Base-by-base conservation (phyloP, 2,888 invertebrate species). In the Baccha elongata region DNA sequence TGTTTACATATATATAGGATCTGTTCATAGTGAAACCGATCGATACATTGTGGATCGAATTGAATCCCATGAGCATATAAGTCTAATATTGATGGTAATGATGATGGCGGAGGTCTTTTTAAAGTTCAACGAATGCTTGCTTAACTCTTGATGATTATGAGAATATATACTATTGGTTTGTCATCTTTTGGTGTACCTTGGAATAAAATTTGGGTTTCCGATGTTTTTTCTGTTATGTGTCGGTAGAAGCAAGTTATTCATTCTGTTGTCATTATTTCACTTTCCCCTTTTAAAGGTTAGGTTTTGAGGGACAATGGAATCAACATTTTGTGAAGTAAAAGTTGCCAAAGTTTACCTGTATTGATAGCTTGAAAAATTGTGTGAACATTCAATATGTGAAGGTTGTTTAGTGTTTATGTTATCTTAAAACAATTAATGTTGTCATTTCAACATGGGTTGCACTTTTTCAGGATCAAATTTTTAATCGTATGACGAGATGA, bases 91-190 rank as follows among this genome's bases (percentile, higher is more conserved):
- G 83, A 72, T 72, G 78, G 72, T 72, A 65, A 79, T 62, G 78
- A 73, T 72, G 67, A 73, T 83, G 78, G n/a, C n/a, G n/a, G n/a
- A n/a, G n/a, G 68, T 73, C 42, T 55, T 64, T 73, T 76, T 21
- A 78, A 83, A 83, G 83, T 83, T 83, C 83, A 83, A 83, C 62
- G 83, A 83, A 83, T 83, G 83, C 62, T 83, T 78, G 72, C 76
- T 72, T 67, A 67, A 17, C 55, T 60, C 48, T 67, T 72, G 53
- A 48, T 35, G 42, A 71, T 53, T 48, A n/a, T 13, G 8, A 6
- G 26, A n/a, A 21, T 23, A 21, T 60, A 42, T 53, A 50, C 62
- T 37, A 48, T 62, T 40, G 29, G 52, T 17, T 46, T 8, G 15
- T 26, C 13, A 46, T 37, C 2, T 10, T 1, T 35, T 60, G 53